Evolutionary conservation across 2,888 invertebrate species (phyloP).

Genomic region (Aporophyla nigra): DNA sequence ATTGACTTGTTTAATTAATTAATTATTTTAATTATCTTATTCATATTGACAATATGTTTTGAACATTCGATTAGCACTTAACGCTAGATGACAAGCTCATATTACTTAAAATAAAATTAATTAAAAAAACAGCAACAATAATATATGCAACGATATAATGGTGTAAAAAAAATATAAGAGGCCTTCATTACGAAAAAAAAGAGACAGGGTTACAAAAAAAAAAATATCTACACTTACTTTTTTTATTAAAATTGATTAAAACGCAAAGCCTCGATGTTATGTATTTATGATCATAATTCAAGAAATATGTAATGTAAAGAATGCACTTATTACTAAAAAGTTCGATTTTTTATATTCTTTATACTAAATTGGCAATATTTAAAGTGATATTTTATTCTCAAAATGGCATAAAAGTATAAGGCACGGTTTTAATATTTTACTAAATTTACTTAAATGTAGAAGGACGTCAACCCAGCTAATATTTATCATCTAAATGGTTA

Average conservation of each 20-base stretch:
- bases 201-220: conserved; percentile 4
- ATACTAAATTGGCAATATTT: conserved; percentile 84
- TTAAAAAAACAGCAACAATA: conserved; percentile 50
- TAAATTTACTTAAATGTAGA: conserved; percentile 83
- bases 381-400: conserved; percentile 87
- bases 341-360: conserved; percentile 73
- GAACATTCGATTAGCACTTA: conserved; percentile 86
- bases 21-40: conserved; percentile 75
- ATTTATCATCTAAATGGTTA: conserved; percentile 66
- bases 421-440: conserved; percentile 88
- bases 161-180: conserved; percentile 47
- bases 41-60: conserved; percentile 88
- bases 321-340: conserved; percentile 71
- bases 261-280: conserved; percentile 58
- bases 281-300: conserved; percentile 27
- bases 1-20: conserved; percentile 80
- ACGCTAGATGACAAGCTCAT: conserved; percentile 87
- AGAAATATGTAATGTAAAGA: conserved; percentile 44
- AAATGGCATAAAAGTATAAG: conserved; percentile 90
- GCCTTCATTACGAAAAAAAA: conserved; percentile 21
- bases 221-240: not conserved
- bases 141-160: conserved; percentile 53
- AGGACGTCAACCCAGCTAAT: conserved; percentile 87
- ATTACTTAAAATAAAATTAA: conserved; percentile 70
- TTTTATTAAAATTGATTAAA: conserved; percentile 24